Evolutionary conservation across 2,113 vertebrate genomes (phyloP).

Genomic region (Echinops telfairi): DNA sequence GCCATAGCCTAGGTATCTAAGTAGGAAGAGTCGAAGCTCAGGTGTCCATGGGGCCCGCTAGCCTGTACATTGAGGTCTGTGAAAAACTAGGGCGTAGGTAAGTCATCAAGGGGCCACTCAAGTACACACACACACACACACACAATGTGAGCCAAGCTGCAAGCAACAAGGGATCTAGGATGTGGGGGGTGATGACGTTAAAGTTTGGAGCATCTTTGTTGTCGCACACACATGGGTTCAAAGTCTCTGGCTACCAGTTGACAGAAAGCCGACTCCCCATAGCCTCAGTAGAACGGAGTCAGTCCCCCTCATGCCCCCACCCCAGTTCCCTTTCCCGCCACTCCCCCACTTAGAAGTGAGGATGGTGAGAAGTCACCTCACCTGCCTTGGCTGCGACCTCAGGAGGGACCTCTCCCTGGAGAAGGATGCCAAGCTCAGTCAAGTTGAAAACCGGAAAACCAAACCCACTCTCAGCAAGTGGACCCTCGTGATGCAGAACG

Average conservation of each 20-base stretch:
- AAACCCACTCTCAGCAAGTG: no score
- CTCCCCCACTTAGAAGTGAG: not conserved
- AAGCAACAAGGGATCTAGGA: accelerated
- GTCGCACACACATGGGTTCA: not conserved
- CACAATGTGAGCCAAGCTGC: no score
- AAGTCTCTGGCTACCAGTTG: not conserved
- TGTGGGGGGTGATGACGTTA: accelerated
- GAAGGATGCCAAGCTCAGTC: not conserved
- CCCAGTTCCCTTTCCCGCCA: no score
- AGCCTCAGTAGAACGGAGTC: not conserved
- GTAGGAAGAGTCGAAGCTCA: not conserved
- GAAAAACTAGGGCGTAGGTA: not conserved
- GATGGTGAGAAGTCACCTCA: not conserved
- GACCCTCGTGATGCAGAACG: no score
- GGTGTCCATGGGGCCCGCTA: not conserved
- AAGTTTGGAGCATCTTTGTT: no score
- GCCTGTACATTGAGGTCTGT: not conserved
- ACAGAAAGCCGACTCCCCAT: accelerated
- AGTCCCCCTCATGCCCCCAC: no score
- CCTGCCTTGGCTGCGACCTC: not conserved
- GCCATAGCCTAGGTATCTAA: not conserved
- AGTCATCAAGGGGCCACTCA: not conserved
- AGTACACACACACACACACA: not conserved
- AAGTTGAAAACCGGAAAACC: not conserved
- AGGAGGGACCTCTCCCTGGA: not conserved